phyloP scores from a whole-genome alignment of 2,797 vertebrate genomes.

The Cyclura pinguis region DNA sequence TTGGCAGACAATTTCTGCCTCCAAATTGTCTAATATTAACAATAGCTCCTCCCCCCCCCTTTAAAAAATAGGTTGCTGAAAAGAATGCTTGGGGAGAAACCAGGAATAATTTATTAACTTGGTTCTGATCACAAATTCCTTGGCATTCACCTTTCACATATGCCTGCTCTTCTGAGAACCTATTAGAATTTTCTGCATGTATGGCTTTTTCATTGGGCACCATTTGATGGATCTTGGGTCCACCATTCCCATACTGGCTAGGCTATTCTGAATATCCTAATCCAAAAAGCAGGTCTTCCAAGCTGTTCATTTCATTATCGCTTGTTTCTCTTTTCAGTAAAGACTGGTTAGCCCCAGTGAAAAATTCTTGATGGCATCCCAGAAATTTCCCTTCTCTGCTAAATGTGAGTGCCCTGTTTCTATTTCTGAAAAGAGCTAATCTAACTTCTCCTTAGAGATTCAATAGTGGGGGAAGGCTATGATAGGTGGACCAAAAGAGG shows the following conservation, averaged over 20 bases:
- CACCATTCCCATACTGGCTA: too few species aligned
- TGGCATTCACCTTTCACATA: neutral
- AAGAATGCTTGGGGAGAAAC: neutral
- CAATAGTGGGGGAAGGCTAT: conserved; percentile 28
- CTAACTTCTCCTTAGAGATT: conserved; percentile 25
- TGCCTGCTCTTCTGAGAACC: neutral
- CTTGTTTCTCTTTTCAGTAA: neutral
- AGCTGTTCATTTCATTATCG: neutral
- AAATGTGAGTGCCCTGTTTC: neutral
- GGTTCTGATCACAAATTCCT: neutral
- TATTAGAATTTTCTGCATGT: too few species aligned
- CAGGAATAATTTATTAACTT: neutral
- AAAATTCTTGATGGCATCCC: neutral
- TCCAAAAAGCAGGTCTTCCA: neutral
- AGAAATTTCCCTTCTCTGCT: neutral
- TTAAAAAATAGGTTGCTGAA: neutral
- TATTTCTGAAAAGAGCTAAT: conserved; percentile 18
- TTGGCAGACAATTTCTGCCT: neutral
- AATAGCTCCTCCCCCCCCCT: neutral
- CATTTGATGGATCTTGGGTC: neutral
- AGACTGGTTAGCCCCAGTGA: accelerated
- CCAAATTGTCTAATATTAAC: neutral
- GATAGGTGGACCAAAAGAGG: conserved; percentile 61
- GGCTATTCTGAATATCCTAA: too few species aligned
- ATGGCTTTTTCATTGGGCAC: neutral